phyloP scores from a whole-genome alignment of 2,113 vertebrate species.

The Corvus cornix region DNA sequence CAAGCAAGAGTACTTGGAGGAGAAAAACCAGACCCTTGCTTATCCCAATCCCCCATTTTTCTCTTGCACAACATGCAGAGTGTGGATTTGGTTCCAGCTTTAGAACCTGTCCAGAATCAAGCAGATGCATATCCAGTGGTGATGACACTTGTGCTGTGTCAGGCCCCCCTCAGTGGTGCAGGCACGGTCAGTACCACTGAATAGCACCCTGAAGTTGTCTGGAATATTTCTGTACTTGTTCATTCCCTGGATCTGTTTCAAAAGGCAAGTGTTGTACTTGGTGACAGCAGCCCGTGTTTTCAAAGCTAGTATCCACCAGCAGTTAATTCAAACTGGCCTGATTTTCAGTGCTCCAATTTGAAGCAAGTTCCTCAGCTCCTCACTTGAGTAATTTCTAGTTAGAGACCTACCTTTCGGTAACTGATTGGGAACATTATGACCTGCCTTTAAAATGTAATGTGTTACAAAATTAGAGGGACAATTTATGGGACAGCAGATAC shows the following conservation, averaged over 20 bases:
- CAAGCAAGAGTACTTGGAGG: neutral
- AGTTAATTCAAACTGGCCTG: constrained; percentile 23
- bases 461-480: neutral
- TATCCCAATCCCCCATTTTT: neutral
- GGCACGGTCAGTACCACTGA: neutral
- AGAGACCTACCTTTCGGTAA: constrained; percentile 28
- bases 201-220: neutral
- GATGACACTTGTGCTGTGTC: neutral
- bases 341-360: constrained; percentile 9
- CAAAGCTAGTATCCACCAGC: neutral
- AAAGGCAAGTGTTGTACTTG: neutral
- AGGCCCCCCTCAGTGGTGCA: neutral
- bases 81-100: neutral
- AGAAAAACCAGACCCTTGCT: neutral
- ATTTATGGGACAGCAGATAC: constrained; percentile 57
- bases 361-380: constrained; percentile 1
- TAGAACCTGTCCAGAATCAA: neutral
- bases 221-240: neutral
- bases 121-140: neutral
- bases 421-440: constrained; percentile 17
- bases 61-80: neutral
- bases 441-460: constrained; percentile 24
- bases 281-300: neutral
- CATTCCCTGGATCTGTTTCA: neutral
- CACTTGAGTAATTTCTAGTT: constrained; percentile 22